These are phyloP conservation scores for Columba janthina DNA, from an alignment of 2,113 vertebrate genomes.

Conservation along the genomic window DNA sequence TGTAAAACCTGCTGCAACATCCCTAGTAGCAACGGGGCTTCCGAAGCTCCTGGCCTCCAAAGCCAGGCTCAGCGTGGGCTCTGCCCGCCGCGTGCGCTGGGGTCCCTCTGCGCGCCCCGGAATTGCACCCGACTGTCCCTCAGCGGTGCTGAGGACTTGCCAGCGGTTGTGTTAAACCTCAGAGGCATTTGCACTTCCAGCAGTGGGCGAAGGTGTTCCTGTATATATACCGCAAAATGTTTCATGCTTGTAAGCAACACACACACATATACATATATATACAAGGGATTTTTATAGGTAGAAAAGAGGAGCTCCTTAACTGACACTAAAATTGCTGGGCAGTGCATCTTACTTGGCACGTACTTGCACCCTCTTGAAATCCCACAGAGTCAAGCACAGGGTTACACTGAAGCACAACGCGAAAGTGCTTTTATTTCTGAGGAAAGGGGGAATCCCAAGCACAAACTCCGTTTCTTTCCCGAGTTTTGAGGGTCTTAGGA, in stretches of 20 bases:
- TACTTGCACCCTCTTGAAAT: not conserved
- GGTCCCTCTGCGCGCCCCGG: not conserved
- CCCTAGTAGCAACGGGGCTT: accelerated
- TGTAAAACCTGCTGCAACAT: accelerated
- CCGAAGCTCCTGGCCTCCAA: not conserved
- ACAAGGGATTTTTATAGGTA: not conserved
- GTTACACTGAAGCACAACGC: not conserved
- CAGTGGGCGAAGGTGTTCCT: not conserved
- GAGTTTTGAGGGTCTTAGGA: not conserved
- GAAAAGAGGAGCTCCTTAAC: not conserved
- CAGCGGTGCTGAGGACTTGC: accelerated
- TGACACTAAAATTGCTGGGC: constrained; percentile 8
- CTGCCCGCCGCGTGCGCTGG: accelerated
- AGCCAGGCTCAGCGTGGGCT: accelerated
- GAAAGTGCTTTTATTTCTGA: not conserved
- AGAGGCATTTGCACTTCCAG: not conserved
- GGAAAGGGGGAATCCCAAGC: not conserved
- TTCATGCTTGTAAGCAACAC: not conserved
- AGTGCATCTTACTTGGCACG: not conserved
- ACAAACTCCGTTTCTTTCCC: not conserved
- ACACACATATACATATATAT: not conserved
- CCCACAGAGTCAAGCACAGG: not conserved
- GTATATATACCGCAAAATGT: not conserved
- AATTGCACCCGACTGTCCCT: accelerated
- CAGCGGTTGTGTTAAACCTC: accelerated